These are phyloP conservation scores for Eupithecia insigniata DNA, from an alignment of 2,888 invertebrate species.

Conservation along the genomic window DNA sequence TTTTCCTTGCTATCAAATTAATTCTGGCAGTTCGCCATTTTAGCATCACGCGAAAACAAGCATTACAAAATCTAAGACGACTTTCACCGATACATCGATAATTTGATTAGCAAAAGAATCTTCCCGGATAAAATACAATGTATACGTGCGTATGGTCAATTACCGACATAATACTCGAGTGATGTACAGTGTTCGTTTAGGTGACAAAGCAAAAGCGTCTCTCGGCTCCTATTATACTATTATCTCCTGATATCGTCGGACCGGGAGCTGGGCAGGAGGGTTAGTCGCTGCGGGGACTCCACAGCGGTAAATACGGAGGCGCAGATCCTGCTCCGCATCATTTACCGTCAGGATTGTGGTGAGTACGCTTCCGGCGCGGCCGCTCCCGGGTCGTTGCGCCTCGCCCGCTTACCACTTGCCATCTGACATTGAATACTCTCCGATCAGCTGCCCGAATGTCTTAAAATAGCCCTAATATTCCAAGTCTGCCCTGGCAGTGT, in stretches of 20 bases:
- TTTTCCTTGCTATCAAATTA: conserved; percentile 53
- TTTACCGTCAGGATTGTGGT: conserved; percentile 82
- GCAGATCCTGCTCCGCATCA: conserved; percentile 80
- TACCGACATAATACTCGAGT: conserved; percentile 65
- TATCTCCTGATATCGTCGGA: conserved; percentile 80
- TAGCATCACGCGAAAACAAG: conserved; percentile 52
- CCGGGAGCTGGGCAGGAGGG: conserved; percentile 77
- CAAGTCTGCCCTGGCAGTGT: conserved; percentile 79
- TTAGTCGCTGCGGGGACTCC: conserved; percentile 81
- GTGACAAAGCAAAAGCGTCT: conserved; percentile 78
- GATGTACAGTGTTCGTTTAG: conserved; percentile 76
- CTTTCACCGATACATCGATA: conserved; percentile 80
- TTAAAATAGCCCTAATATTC: conserved; percentile 83
- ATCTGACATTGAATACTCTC: conserved; percentile 79
- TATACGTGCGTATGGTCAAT: conserved; percentile 72
- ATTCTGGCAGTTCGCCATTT: conserved; percentile 52
- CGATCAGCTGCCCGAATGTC: conserved; percentile 79
- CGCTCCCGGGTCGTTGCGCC: conserved; percentile 23
- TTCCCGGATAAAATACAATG: conserved; percentile 69
- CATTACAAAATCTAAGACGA: conserved; percentile 53
- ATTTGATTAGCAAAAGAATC: conserved; percentile 74
- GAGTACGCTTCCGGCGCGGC: conserved; percentile 60
- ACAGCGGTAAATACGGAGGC: conserved; percentile 84
- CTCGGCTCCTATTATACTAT: conserved; percentile 74
- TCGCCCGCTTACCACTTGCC: conserved; percentile 48